Conservation (phyloP, 2,888 invertebrate genomes). For the Thecophora atra region DNA sequence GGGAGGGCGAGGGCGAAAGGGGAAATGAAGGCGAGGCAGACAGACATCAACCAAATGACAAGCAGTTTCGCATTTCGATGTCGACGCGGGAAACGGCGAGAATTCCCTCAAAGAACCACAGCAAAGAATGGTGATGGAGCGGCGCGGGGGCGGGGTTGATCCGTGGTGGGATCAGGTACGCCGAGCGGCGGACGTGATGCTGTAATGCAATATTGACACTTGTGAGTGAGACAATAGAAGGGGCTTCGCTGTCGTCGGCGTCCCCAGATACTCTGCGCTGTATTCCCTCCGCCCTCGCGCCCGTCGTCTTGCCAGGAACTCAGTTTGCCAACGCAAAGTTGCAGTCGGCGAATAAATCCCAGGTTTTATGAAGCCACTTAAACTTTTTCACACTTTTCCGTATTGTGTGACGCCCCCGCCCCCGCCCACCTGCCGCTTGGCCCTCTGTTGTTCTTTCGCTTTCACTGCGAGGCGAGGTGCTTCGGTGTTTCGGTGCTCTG, state of each 20-base stretch:
- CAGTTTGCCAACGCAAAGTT: constrained; percentile 16
- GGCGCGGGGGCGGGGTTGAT: constrained; percentile 41
- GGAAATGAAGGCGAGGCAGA: background rate
- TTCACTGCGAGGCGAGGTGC: background rate
- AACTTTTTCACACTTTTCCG: constrained; percentile 58
- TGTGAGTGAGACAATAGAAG: constrained; percentile 36
- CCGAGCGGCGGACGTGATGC: constrained; percentile 51
- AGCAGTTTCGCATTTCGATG: constrained; percentile 28
- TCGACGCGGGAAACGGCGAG: constrained; percentile 45
- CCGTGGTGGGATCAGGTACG: constrained; percentile 38
- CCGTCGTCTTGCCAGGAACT: background rate
- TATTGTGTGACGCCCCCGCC: constrained; percentile 22
- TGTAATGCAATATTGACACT: constrained; percentile 60
- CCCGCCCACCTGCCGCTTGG: background rate
- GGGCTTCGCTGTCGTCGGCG: background rate
- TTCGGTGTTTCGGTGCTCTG: too few species aligned
- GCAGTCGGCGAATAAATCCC: constrained; percentile 52
- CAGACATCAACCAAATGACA: constrained; percentile 29
- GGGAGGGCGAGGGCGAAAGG: background rate
- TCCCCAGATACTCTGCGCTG: constrained; percentile 9
- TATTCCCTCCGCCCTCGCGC: background rate
- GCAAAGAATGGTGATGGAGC: background rate
- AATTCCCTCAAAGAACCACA: background rate
- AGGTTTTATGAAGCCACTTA: constrained; percentile 60
- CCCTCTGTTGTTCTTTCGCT: background rate